A percentile compares a stretch with the other conserved stretches of the same genome.
These are phyloP conservation scores for Busseola fusca DNA, from an alignment of 2,888 invertebrate species.

Conservation along the genomic window DNA sequence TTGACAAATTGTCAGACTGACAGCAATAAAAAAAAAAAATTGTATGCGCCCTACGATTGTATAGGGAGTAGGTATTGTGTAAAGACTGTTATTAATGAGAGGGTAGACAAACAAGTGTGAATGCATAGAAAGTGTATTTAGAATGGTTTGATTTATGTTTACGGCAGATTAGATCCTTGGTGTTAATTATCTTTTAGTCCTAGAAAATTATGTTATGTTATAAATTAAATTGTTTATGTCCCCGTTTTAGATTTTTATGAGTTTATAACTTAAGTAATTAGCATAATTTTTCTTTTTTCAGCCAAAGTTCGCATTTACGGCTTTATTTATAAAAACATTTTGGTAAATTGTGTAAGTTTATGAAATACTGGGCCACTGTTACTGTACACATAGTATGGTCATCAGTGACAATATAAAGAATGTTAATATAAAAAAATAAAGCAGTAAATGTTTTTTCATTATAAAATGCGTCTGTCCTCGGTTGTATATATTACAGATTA, in stretches of 20 bases:
- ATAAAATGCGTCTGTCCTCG: slow-evolving; percentile 30
- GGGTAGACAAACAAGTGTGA: slow-evolving; percentile 32
- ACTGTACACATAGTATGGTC: slow-evolving; percentile 1
- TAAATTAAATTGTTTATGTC: slow-evolving; percentile 84
- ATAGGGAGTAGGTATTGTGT: slow-evolving; percentile 49
- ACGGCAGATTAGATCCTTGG: slow-evolving; percentile 55
- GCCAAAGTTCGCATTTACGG: slow-evolving; percentile 76
- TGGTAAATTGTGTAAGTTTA: slow-evolving; percentile 24
- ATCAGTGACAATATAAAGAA: slow-evolving; percentile 21
- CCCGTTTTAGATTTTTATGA: slow-evolving; percentile 83
- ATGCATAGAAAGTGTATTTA: slow-evolving; percentile 33
- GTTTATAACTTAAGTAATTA: slow-evolving; percentile 75
- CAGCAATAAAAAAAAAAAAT: slow-evolving; percentile 55
- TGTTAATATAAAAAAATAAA: slow-evolving; percentile 56
- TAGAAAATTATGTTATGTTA: slow-evolving; percentile 78
- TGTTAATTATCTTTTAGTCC: slow-evolving; percentile 69
- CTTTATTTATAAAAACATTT: slow-evolving; percentile 55
- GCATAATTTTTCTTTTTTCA: slow-evolving; percentile 66
- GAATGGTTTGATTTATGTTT: slow-evolving; percentile 42
- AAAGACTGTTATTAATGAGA: slow-evolving; percentile 57
- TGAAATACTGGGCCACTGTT: slow-evolving; percentile 11
- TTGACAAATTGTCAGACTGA: slow-evolving; percentile 61
- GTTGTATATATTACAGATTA: slow-evolving; percentile 22
- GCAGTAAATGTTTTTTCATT: slow-evolving; percentile 46
- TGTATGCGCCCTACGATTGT: slow-evolving; percentile 26